These are phyloP conservation scores for Drosophila pectinifera DNA, from an alignment of 1,140 invertebrate genomes.

Conservation along the genomic window DNA sequence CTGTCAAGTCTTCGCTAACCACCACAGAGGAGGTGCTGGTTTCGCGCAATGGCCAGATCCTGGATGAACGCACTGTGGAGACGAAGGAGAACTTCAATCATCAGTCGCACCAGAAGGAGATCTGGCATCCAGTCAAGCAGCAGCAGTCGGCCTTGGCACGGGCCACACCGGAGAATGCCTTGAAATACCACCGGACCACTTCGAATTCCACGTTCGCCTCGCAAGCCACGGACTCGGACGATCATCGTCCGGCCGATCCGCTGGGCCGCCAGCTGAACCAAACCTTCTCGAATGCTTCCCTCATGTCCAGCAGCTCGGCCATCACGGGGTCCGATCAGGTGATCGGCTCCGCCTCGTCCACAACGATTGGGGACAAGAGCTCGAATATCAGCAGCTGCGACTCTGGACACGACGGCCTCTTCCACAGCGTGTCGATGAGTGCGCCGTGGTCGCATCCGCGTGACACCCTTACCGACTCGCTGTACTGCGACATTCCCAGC, in stretches of 20 bases:
- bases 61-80: conserved; percentile 90
- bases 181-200: conserved; percentile 60
- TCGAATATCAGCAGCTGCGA: conserved; percentile 77
- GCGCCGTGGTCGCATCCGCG: conserved; percentile 46
- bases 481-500: conserved; percentile 76
- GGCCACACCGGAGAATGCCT: conserved; percentile 66
- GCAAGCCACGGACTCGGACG: conserved; percentile 50
- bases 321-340: conserved; percentile 58
- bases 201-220: conserved; percentile 67
- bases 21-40: conserved; percentile 91
- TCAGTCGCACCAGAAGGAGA: conserved; percentile 88
- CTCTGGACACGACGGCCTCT: conserved; percentile 77
- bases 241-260: conserved; percentile 9
- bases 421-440: conserved; percentile 76
- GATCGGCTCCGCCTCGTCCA: conserved; percentile 59
- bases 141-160: conserved; percentile 45
- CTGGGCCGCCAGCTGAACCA: conserved; percentile 70
- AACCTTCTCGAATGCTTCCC: conserved; percentile 72
- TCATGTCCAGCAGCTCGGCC: conserved; percentile 68
- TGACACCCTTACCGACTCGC: conserved; percentile 61
- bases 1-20: conserved; percentile 90
- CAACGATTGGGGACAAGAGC: conserved; percentile 71
- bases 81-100: conserved; percentile 91
- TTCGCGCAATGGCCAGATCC: conserved; percentile 88
- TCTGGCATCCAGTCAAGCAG: conserved; percentile 88